Evolutionary conservation across 2,888 invertebrate genomes (phyloP), one percentile per base, ranked within the genome.

Genomic region (Phortica magna): DNA sequence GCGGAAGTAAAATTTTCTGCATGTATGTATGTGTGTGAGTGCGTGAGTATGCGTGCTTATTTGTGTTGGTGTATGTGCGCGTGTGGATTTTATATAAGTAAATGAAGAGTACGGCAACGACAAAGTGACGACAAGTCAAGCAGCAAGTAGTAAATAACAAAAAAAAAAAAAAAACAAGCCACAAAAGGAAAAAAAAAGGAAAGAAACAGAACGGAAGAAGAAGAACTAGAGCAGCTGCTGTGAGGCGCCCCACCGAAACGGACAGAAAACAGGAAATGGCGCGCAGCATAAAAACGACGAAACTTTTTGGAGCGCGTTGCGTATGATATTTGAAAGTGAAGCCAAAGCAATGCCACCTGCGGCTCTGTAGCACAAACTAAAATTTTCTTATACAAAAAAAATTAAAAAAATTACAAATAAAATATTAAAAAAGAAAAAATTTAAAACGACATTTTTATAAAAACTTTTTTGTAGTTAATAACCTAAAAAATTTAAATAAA

Each of bases 61-160:
- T 55, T 55, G 55, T 55, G 55, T 2, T 17, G 14, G 55, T 68
- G 68, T 68, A 43, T 22, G 41, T 43, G 7, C 41, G 4, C 10
- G 10, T 22, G 22, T 68, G 9, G 7, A 14, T 71, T 71, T 71
- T 71, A 55, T 71, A 71, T 31, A 71, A 71, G 70, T 31, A 19
- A 7, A 48, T 19, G 2, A 43, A 68, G n/a, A 7, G n/a, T 43
- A 43, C 17, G 39, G 43, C 68, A 41, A 68, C 22, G 39, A 68
- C 2, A 65, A 42, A 43, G 19, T 22, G 19, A 10, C 42, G 43
- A 68, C 17, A 67, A 68, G 7, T 2, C n/a, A 17, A 61, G 1
- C 55, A 55, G 17, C 22, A 22, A 17, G 61, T 61, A 19, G 10
- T 19, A 61, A 22, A 61, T 17, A 61, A 61, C 61, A 9, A 61